These are phyloP conservation scores for Herpetotheres cachinnans DNA, from an alignment of 2,113 vertebrate genomes.

Conservation along the genomic window DNA sequence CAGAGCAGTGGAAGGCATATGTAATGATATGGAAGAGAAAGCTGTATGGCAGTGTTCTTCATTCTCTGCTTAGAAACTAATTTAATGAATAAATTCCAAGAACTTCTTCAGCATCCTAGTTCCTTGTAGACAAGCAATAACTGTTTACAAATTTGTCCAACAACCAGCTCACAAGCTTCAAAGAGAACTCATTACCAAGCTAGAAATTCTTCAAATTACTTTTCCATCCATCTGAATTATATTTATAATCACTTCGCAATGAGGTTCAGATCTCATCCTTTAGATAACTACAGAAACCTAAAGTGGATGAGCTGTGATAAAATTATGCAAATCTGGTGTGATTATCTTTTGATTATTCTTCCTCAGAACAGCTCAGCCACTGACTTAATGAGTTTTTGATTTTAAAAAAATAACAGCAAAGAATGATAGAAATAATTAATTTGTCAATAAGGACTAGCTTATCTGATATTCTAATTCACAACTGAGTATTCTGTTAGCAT, in stretches of 20 bases:
- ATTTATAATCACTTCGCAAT: constrained; percentile 72
- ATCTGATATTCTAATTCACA: constrained; percentile 22
- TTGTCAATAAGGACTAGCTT: constrained; percentile 38
- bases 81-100: constrained; percentile 65
- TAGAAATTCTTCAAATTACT: constrained; percentile 73
- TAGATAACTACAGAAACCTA: constrained; percentile 53
- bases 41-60: background rate
- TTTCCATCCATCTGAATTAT: constrained; percentile 66
- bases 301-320: constrained; percentile 54
- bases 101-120: constrained; percentile 33
- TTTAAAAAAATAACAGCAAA: background rate
- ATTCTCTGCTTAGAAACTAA: constrained; percentile 9
- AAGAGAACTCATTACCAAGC: constrained; percentile 68
- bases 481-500: background rate
- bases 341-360: constrained; percentile 68
- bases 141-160: constrained; percentile 72
- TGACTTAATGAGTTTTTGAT: constrained; percentile 49
- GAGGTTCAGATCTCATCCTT: constrained; percentile 66
- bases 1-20: background rate
- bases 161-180: constrained; percentile 64
- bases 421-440: constrained; percentile 26
- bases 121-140: constrained; percentile 59
- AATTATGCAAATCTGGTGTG: constrained; percentile 60
- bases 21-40: background rate
- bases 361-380: constrained; percentile 35